Percentiles rank a stretch among this genome's conserved stretches.
phyloP scores from a whole-genome alignment of 1,140 invertebrate genomes.

The Theocolax elegans region DNA sequence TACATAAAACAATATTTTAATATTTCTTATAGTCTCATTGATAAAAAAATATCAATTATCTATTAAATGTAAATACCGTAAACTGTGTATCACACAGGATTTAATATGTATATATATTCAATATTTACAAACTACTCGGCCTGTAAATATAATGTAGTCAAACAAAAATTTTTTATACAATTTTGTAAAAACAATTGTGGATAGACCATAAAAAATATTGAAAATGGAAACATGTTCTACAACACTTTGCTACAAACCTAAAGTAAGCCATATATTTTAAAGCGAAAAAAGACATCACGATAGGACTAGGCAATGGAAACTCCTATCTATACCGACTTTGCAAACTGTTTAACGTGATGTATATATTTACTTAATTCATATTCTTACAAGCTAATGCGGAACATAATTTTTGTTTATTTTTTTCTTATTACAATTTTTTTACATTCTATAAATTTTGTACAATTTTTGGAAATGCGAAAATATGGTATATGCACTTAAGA shows the following conservation, averaged over 20 bases:
- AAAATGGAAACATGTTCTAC: neutral
- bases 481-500: neutral
- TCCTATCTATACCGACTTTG: neutral
- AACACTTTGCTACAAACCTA: neutral
- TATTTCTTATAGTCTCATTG: neutral
- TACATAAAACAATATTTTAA: too few species aligned
- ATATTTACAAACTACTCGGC: too few species aligned
- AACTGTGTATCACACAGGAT: too few species aligned
- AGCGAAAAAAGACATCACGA: neutral
- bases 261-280: neutral
- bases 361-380: neutral
- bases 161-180: too few species aligned
- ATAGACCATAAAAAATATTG: too few species aligned
- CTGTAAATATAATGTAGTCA: too few species aligned
- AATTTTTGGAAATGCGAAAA: conserved; percentile 1
- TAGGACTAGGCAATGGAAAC: neutral
- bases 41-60: neutral
- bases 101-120: too few species aligned
- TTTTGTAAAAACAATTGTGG: too few species aligned
- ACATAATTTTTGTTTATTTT: neutral
- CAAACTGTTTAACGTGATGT: neutral
- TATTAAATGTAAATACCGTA: too few species aligned
- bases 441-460: conserved; percentile 22
- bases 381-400: neutral
- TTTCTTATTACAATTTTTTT: conserved; percentile 16